A percentile compares a stretch with the other conserved stretches of the same genome.
These are phyloP conservation scores for Altica lythri DNA, from an alignment of 2,888 invertebrate genomes.

Conservation along the genomic window DNA sequence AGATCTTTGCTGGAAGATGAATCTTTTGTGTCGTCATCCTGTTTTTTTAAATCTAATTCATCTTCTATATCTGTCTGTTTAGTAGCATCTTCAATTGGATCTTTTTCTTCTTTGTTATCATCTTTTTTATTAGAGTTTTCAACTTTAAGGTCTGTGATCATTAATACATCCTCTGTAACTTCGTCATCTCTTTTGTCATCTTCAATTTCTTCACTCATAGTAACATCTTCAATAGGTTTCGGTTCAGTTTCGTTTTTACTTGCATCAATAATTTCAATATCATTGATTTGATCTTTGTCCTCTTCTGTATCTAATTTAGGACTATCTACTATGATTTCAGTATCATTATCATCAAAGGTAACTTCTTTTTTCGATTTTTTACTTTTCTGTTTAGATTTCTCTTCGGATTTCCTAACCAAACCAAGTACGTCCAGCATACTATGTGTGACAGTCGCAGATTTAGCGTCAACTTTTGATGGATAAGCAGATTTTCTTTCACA, in stretches of 20 bases:
- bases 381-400: conserved; percentile 37
- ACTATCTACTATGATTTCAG: not conserved
- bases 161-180: not conserved
- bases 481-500: conserved; percentile 77
- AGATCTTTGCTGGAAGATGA: too few species aligned
- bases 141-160: not conserved
- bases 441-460: conserved; percentile 64
- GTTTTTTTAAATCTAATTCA: not conserved
- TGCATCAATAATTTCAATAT: conserved; percentile 27
- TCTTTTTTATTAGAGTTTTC: conserved; percentile 4
- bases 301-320: not conserved
- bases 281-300: not conserved
- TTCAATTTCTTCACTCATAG: not conserved
- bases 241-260: not conserved
- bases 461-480: conserved; percentile 67
- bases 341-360: too few species aligned
- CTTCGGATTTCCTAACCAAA: conserved; percentile 62
- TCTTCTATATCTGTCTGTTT: conserved; percentile 10
- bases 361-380: conserved; percentile 26
- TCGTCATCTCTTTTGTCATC: not conserved
- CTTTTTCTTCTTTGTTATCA: not conserved
- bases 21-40: too few species aligned
- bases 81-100: not conserved
- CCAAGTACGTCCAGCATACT: conserved; percentile 66
- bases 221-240: not conserved